Evolutionary conservation across 2,113 vertebrate genomes (phyloP), one percentile per base, ranked within the genome.

Genomic region (Sylvilagus bachmani): DNA sequence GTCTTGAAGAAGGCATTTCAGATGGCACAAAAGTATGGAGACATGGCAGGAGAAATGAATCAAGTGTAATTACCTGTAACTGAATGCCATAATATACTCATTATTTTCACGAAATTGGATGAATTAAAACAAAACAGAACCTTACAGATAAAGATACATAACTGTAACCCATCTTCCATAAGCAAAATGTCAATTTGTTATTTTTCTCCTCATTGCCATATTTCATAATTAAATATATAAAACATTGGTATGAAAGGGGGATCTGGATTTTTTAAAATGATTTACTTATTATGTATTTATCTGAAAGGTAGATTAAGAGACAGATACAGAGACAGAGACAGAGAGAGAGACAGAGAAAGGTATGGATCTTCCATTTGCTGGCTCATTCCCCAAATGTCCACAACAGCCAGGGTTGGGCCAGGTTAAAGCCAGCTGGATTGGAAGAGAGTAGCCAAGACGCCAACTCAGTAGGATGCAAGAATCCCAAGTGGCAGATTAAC

Each of bases 71-170:
- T 33, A 53, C 29, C 61, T 84, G 5, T 58, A 62, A 77, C 0
- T 25, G 44, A 92, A 83, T 27, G 89, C 38, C 66, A 89, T 29
- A 83, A 70, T 17, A 74, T 13, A 67, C 9, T 55, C 16, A 4
- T n/a, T 77, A 61, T 62, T 89, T 84, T 85, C 87, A 91, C 9
- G 95, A 91, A 91, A 88, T 58, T 36, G 83, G 64, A 66, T 36
- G 33, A 44, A 86, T 89, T 58, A 84, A 81, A 92, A 91, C 70
- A 78, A 95, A 90, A 87, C 2, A 91, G 51, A 17, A 90, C 75
- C 90, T 90, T 89, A 86, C 66, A 93, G 70, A 92, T 49, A 27
- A 90, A 77, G 22, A 89, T 66, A 89, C 21, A 25, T 81, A 91
- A 85, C n/a, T 67, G 21, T 22, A 89, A 86, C 86, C 90, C 33